Evolutionary conservation across 2,888 invertebrate genomes (phyloP).

Genomic region (Empis livida): DNA sequence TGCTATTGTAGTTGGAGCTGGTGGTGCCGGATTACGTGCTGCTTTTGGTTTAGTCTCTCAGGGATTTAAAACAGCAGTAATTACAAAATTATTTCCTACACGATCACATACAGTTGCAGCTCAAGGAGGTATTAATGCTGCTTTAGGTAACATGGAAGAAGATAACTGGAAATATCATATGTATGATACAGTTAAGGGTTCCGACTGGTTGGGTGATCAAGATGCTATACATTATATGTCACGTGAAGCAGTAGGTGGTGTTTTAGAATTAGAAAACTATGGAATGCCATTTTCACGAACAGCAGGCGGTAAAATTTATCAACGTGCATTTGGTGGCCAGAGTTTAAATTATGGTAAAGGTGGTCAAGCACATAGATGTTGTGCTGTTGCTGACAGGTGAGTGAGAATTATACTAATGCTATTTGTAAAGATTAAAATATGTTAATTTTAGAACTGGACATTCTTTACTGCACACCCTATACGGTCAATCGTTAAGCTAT

Average conservation of each 20-base stretch:
- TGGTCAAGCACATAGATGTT: conserved; percentile 86
- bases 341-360: conserved; percentile 90
- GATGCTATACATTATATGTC: conserved; percentile 97
- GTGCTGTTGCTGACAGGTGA: conserved; percentile 72
- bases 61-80: conserved; percentile 87
- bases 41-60: conserved; percentile 88
- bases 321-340: conserved; percentile 89
- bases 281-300: conserved; percentile 96
- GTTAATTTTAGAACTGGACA: conserved; percentile 74
- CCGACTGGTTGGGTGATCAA: conserved; percentile 93
- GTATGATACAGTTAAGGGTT: conserved; percentile 93
- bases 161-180: conserved; percentile 93
- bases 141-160: conserved; percentile 79
- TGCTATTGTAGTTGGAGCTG: conserved; percentile 84
- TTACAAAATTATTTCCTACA: conserved; percentile 91
- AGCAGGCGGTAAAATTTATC: conserved; percentile 84
- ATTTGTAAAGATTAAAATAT: too few relatives aligned
- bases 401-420: not conserved
- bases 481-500: conserved; percentile 85
- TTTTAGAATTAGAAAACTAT: conserved; percentile 73
- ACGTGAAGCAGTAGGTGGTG: conserved; percentile 45
- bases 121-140: conserved; percentile 94
- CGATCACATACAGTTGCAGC: conserved; percentile 93
- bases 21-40: conserved; percentile 86
- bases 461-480: conserved; percentile 86